These are phyloP conservation scores for Anniella stebbinsi DNA, from an alignment of 2,797 vertebrate species.

Conservation along the genomic window DNA sequence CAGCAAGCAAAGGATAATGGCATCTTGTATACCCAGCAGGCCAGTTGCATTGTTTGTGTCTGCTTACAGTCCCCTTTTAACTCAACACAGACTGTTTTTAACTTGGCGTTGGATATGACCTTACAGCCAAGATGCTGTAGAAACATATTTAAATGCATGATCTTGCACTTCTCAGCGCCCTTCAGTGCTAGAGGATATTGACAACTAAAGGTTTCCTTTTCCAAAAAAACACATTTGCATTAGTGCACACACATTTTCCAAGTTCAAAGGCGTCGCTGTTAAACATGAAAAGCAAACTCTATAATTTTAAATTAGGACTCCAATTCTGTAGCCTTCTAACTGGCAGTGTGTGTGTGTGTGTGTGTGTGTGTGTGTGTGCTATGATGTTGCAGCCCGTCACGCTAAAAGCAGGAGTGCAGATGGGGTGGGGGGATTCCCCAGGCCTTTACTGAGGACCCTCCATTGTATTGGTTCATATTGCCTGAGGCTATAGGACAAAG, in stretches of 20 bases:
- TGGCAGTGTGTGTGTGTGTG: not conserved
- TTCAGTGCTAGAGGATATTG: conserved; percentile 2
- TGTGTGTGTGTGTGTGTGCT: too few species aligned
- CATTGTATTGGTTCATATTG: not conserved
- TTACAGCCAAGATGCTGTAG: not conserved
- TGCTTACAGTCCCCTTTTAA: not conserved
- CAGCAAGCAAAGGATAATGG: conserved; percentile 14
- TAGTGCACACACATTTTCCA: not conserved
- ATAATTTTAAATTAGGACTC: not conserved
- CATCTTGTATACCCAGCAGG: not conserved
- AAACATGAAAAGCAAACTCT: not conserved
- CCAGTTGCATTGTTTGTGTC: not conserved
- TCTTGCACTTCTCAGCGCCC: not conserved
- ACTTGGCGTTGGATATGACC: not conserved
- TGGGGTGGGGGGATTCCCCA: not conserved
- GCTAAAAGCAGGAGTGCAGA: not conserved
- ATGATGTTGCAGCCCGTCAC: not conserved
- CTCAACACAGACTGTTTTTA: conserved; percentile 13
- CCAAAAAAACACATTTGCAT: not conserved
- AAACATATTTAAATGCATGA: conserved; percentile 22
- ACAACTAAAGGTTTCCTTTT: not conserved
- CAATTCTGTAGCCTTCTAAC: not conserved
- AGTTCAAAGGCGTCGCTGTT: not conserved
- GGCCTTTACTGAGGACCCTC: not conserved
- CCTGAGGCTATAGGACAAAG: not conserved